Conservation (phyloP, 37 sponge, comb jelly and placozoan genomes). For the Beroe forskalii region DNA sequence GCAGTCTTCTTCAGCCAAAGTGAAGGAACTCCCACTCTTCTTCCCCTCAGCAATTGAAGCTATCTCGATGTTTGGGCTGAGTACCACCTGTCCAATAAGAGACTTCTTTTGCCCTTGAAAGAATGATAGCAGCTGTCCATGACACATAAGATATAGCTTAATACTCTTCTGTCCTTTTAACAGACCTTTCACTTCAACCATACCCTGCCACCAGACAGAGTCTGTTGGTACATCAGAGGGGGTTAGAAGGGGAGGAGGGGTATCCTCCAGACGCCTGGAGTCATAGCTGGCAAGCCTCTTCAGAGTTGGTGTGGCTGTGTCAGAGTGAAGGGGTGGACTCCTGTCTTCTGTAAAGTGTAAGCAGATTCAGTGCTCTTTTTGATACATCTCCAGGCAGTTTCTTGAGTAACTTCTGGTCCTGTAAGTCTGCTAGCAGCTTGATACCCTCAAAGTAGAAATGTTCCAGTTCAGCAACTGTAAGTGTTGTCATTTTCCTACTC, state of each 20-base stretch:
- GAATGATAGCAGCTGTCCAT: conserved; percentile 1
- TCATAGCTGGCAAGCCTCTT: no score
- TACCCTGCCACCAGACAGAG: background rate
- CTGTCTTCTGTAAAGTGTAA: no score
- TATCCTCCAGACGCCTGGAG: no score
- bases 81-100: background rate
- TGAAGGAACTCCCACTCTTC: background rate
- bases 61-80: background rate
- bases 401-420: conserved; percentile 25
- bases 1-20: background rate
- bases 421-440: background rate
- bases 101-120: background rate
- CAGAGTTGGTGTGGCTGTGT: no score
- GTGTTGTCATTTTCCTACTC: background rate
- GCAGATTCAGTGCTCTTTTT: background rate
- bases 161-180: background rate
- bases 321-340: no score
- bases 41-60: background rate
- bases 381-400: conserved; percentile 20
- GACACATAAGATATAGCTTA: background rate
- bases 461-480: background rate
- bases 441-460: background rate
- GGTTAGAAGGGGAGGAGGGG: no score
- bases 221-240: background rate
- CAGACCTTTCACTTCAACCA: conserved; percentile 4